These are phyloP conservation scores for Picus viridis DNA, from an alignment of 2,797 vertebrate species.

Conservation along the genomic window DNA sequence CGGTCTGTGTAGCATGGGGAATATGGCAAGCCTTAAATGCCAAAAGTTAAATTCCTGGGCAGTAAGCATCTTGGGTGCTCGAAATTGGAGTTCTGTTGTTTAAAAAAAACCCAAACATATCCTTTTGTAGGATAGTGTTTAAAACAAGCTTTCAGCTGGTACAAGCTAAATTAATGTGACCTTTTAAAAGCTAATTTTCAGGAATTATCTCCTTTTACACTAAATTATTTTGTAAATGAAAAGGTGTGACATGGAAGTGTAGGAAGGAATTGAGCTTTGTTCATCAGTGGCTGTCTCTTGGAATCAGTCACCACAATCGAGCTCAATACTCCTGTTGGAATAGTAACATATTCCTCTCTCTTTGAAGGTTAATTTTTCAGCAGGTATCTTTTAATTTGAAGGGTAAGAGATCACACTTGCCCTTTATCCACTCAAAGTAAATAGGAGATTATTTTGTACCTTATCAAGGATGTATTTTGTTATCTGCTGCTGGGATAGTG, in stretches of 20 bases:
- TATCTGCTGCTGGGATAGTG: not conserved
- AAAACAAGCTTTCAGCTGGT: not conserved
- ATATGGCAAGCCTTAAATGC: not conserved
- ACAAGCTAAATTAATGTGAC: constrained; percentile 33
- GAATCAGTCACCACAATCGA: not conserved
- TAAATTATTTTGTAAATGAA: constrained; percentile 66
- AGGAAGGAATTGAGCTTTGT: constrained; percentile 20
- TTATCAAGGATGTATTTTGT: not conserved
- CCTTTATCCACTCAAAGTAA: not conserved
- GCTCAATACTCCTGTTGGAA: not conserved
- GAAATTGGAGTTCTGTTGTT: not conserved
- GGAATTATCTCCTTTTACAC: constrained; percentile 41
- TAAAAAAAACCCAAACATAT: not conserved
- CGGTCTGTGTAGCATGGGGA: not conserved
- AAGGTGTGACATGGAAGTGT: constrained; percentile 30
- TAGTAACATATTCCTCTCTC: not conserved
- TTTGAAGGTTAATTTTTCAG: not conserved
- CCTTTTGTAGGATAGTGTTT: not conserved
- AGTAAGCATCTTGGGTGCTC: not conserved
- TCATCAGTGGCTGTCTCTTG: constrained; percentile 14
- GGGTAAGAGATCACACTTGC: not conserved
- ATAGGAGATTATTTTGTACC: fast-evolving
- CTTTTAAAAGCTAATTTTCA: constrained; percentile 45
- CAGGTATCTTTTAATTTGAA: not conserved
- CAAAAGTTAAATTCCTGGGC: not conserved